Conservation (phyloP, 1,140 invertebrate genomes). For the Gonioctena quinquepunctata region DNA sequence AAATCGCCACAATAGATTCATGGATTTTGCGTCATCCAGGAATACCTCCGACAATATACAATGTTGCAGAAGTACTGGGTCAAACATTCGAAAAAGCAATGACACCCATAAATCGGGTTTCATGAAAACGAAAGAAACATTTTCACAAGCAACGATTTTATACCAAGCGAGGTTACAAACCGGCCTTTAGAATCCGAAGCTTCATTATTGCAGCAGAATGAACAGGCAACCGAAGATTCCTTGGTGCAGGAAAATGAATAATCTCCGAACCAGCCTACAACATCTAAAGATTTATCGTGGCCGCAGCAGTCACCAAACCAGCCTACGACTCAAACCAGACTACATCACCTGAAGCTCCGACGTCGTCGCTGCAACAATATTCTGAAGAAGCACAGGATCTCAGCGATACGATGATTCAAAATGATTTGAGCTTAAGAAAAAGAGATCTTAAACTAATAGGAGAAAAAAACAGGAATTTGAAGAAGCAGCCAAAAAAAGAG, state of each 20-base stretch:
- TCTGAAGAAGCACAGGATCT: too few species aligned
- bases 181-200: not conserved
- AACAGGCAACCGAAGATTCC: too few species aligned
- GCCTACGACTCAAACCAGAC: not conserved
- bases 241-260: too few species aligned
- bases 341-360: not conserved
- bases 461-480: too few species aligned
- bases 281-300: not conserved
- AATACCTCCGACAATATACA: slow-evolving; percentile 28
- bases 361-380: not conserved
- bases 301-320: not conserved
- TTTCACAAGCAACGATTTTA: slow-evolving; percentile 54
- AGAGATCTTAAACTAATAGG: too few species aligned
- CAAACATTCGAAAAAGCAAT: slow-evolving; percentile 20
- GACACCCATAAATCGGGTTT: slow-evolving; percentile 53
- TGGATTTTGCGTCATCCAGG: slow-evolving; percentile 54
- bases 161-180: slow-evolving; percentile 36
- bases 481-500: too few species aligned
- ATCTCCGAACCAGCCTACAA: not conserved
- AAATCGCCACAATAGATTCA: slow-evolving; percentile 35
- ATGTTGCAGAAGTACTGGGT: slow-evolving; percentile 23
- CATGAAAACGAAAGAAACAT: slow-evolving; percentile 49
- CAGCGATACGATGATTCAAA: too few species aligned
- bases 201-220: too few species aligned
- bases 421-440: too few species aligned